phyloP scores from a whole-genome alignment of 2,113 vertebrate genomes.

The Bos taurus region ARS-UCD2.0 NC_037342.1:15876501-15877000 shows the following conservation, averaged over 20 bases:
- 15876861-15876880: background rate
- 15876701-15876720: background rate
- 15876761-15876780: background rate
- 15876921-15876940: background rate
- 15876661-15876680: background rate
- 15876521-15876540: background rate
- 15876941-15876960: background rate
- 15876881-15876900: background rate
- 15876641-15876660: background rate
- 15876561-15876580: background rate
- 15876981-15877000: background rate
- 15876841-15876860: background rate
- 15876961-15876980: background rate
- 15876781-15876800: background rate
- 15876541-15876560: background rate
- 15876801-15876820: background rate
- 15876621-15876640: background rate
- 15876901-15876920: background rate
- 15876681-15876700: background rate
- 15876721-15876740: background rate
- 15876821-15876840: rapidly evolving
- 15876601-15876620: background rate
- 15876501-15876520: constrained; percentile 74
- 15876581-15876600: background rate
- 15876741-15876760: background rate